Base-by-base conservation (phyloP, 1,140 invertebrate species). In the Heliconius congener region DNA sequence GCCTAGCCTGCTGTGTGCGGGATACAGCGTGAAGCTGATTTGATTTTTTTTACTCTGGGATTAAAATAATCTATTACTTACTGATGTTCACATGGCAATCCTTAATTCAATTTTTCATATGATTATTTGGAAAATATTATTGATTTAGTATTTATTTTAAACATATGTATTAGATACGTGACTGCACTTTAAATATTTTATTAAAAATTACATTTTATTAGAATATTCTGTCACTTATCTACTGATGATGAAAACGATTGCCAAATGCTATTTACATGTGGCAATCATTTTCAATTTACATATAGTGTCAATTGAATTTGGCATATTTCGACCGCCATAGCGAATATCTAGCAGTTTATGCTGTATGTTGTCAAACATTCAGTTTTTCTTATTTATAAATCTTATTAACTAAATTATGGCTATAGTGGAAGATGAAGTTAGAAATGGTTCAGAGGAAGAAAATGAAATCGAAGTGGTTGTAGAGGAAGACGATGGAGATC, bases 381-480 rank as follows among this genome's bases (percentile, higher is more conserved):
- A 50, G 39, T 75, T 72, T 55, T 74, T 77, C 72, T 71, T 55
- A 81, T 73, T 74, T 73, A 74, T 73, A 73, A 57, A 66, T 46
- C n/a, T 73, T 57, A 42, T 34, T 71, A 37, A 34, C 46, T 66
- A 73, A 80, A 83, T 82, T 82, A 94, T 94, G 93, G 92, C 93
- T 82, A 91, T 94, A 71, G 92, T 94, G 19, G 93, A 94, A 81
- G 93, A 94, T 79, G 93, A 93, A 84, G 87, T 93, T 42, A 86
- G 91, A 80, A 91, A 94, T 87, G 93, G 91, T 76, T 93, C 92
- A n/a, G 91, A 92, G 82, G 93, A 92, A 82, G 93, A 94, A 74
- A 93, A 93, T 88, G 93, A 94, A 79, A 93, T 93, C 76, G 91
- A 92, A 85, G 90, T 94, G 8, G 90, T 91, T 18, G 86, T 92